These are phyloP conservation scores for Centroberyx gerrardi DNA, from an alignment of 2,797 vertebrate species.

Conservation along the genomic window DNA sequence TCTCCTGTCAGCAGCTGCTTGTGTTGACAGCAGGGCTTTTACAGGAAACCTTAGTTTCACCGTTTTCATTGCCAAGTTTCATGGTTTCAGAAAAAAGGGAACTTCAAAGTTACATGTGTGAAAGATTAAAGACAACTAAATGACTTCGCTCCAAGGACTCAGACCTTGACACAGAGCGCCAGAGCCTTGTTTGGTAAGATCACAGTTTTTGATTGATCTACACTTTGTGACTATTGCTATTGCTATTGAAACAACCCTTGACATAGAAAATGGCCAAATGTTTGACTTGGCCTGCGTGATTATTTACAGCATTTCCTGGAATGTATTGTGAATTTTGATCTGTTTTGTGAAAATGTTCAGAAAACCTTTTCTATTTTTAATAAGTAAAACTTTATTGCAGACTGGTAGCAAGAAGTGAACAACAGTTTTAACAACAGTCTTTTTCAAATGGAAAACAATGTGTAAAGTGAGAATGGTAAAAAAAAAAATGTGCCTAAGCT, in stretches of 20 bases:
- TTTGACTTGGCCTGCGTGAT: conserved; percentile 24
- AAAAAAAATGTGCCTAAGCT: no score
- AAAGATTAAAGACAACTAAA: not conserved
- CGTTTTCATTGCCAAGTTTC: conserved; percentile 48
- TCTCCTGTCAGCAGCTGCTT: conserved; percentile 48
- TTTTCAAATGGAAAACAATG: no score
- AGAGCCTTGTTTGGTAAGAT: conserved; percentile 44
- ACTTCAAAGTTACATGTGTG: conserved; percentile 43
- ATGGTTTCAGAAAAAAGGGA: conserved; percentile 74
- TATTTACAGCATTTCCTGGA: conserved; percentile 12
- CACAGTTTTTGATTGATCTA: conserved; percentile 18
- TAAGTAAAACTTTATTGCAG: not conserved
- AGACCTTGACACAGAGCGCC: conserved; percentile 30
- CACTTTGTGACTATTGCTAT: conserved; percentile 14
- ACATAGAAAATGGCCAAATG: not conserved
- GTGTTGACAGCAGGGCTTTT: conserved; percentile 28
- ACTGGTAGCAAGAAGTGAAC: no score
- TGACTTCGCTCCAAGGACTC: conserved; percentile 1
- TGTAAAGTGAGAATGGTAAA: no score
- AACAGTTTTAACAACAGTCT: no score
- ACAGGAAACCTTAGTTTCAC: conserved; percentile 65
- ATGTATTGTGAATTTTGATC: not conserved
- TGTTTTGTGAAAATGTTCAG: not conserved
- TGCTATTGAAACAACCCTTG: not conserved
- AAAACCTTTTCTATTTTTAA: not conserved